These are phyloP conservation scores for Lasioglossum zephyrum DNA, from an alignment of 2,888 invertebrate genomes.

Conservation along the genomic window DNA sequence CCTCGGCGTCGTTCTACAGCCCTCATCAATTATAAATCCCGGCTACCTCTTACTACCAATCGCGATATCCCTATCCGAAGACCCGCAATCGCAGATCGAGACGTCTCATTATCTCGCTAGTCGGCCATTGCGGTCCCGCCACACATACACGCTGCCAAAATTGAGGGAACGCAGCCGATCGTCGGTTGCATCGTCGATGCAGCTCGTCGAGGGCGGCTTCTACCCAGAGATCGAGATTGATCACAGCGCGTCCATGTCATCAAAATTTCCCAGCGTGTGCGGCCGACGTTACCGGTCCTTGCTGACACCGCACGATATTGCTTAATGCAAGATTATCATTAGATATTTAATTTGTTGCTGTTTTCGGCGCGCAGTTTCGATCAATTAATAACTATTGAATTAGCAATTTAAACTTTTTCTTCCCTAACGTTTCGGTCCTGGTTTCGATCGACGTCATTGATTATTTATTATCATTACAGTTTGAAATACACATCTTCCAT, in stretches of 20 bases:
- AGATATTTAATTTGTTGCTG: too few relatives aligned
- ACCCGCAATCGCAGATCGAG: conserved; percentile 73
- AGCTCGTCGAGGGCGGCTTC: not conserved
- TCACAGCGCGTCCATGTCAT: conserved; percentile 5
- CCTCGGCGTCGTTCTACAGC: conserved; percentile 79
- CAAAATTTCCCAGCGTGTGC: not conserved
- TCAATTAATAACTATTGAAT: too few relatives aligned
- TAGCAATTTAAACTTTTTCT: too few relatives aligned
- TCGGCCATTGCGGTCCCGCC: conserved; percentile 70
- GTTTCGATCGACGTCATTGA: too few relatives aligned
- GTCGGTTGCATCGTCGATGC: conserved; percentile 10
- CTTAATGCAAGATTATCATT: not conserved
- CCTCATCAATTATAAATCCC: conserved; percentile 82
- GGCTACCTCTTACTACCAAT: conserved; percentile 73
- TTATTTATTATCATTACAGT: not conserved
- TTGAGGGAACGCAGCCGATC: conserved; percentile 14
- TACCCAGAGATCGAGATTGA: not conserved
- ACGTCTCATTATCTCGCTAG: conserved; percentile 75
- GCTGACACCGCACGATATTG: not conserved
- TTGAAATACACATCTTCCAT: not conserved
- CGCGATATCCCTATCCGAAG: conserved; percentile 73
- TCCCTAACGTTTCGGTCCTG: too few relatives aligned
- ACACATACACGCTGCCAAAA: conserved; percentile 10
- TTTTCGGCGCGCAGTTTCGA: too few relatives aligned
- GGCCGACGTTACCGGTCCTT: not conserved